Base-by-base conservation (phyloP, 2,113 vertebrate genomes). In the Oryzias curvinotus region DNA sequence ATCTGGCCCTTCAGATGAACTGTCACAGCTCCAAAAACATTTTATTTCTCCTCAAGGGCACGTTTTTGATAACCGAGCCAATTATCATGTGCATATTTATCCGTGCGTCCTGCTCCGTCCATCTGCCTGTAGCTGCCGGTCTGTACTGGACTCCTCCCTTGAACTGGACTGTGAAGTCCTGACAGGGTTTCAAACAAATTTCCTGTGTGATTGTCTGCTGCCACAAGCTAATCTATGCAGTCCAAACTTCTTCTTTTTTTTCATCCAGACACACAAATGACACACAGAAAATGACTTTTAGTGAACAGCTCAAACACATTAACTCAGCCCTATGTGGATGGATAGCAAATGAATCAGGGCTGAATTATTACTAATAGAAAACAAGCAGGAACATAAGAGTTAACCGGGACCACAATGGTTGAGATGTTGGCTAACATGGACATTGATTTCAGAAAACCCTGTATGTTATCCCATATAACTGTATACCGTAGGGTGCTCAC, bases 141-240 rank as follows among this genome's bases (percentile, higher is more conserved):
- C 68, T 83, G 55, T 58, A 73, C 59, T 49, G 65, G 54, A 61
- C 26, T 75, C 36, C 50, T 80, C 77, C 50, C 57, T 52, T 13
- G 48, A 73, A 68, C 61, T 52, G 15, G 59, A 75, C 73, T 53
- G 41, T 26, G 55, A 73, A 73, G 57, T 72, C 71, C 52, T 69
- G 73, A 71, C 73, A 74, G 70, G 79, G 70, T 74, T 56, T 42
- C 46, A 71, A 77, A 54, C n/a, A 18, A 7, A 76, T 73, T 67
- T 91, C 88, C 75, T 91, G 85, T 90, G 91, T 87, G 84, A 83
- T 90, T 90, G 77, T 82, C 73, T 59, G 65, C 80, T 71, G 75
- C 70, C 16, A 25, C 15, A 67, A 72, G 75, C 61, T 83, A 86
- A 90, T 89, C 41, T 61, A 89, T 87, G 83, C 74, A 89, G 78